phyloP scores from a whole-genome alignment of 2,888 invertebrate species.

The Drosophila putrida region DNA sequence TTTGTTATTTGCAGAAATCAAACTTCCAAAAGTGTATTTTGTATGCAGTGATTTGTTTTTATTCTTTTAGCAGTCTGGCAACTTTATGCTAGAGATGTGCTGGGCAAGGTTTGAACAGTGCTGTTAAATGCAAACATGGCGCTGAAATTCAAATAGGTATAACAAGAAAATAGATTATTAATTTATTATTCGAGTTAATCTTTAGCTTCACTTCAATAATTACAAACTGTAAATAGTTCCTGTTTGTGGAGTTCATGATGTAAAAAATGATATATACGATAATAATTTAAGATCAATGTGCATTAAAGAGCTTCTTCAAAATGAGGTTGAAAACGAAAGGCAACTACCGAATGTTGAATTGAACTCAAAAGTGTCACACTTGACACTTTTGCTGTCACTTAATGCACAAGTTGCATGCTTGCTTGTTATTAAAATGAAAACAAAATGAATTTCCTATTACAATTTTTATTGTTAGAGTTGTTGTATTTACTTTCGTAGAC shows the following conservation, averaged over 20 bases:
- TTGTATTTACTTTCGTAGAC: slow-evolving; percentile 18
- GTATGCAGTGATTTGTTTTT: background rate
- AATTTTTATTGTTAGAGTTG: slow-evolving; percentile 16
- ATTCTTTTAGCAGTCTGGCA: slow-evolving; percentile 33
- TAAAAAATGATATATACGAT: slow-evolving; percentile 1
- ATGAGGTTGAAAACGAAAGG: slow-evolving; percentile 45
- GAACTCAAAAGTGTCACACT: slow-evolving; percentile 57
- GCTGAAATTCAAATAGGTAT: slow-evolving; percentile 27
- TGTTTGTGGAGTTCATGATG: background rate
- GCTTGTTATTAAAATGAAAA: slow-evolving; percentile 52
- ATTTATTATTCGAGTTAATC: too few relatives aligned
- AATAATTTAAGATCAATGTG: slow-evolving; percentile 15
- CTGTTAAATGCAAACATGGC: slow-evolving; percentile 12
- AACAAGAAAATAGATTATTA: background rate
- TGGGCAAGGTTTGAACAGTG: background rate
- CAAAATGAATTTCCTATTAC: slow-evolving; percentile 62
- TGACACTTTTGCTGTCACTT: slow-evolving; percentile 70
- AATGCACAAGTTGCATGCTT: slow-evolving; percentile 75
- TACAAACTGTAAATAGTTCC: background rate
- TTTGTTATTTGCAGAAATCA: background rate
- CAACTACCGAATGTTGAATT: slow-evolving; percentile 15
- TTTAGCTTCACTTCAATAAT: background rate
- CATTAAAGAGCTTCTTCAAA: slow-evolving; percentile 30
- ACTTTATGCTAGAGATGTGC: background rate
- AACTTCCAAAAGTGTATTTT: background rate